Conservation (phyloP, 2,888 invertebrate genomes). For the Lepidochrysops patricia region DNA sequence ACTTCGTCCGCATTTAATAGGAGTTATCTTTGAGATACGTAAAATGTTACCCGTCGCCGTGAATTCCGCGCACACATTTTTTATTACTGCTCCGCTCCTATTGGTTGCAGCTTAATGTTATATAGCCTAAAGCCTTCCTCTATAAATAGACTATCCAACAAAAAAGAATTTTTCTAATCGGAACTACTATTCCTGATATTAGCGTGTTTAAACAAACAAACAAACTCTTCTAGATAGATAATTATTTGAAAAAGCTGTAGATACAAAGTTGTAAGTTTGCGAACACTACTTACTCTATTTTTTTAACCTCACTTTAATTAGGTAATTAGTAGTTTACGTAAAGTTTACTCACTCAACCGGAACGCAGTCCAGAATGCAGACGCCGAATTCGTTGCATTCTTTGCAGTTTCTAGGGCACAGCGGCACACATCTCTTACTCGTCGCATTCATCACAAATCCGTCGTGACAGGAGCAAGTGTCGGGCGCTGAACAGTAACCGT, state of each 20-base stretch:
- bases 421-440: conserved; percentile 27
- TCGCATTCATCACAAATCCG: conserved; percentile 34
- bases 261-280: not conserved
- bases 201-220: too few relatives aligned
- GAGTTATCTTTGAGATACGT: too few relatives aligned
- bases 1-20: too few relatives aligned
- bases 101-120: too few relatives aligned
- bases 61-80: too few relatives aligned
- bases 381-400: conserved; percentile 27
- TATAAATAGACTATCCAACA: too few relatives aligned
- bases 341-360: conserved; percentile 20
- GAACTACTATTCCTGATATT: too few relatives aligned
- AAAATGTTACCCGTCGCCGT: too few relatives aligned
- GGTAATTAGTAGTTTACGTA: too few relatives aligned
- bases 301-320: not conserved
- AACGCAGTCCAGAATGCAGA: conserved; percentile 19
- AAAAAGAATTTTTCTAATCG: too few relatives aligned
- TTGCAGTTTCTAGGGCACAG: conserved; percentile 30
- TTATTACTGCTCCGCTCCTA: too few relatives aligned
- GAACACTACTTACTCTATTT: not conserved
- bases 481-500: conserved; percentile 45
- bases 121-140: too few relatives aligned
- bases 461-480: conserved; percentile 57
- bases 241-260: not conserved
- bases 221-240: not conserved